Conservation (phyloP, 2,113 vertebrate species). For the Zosterops japonicus region DNA sequence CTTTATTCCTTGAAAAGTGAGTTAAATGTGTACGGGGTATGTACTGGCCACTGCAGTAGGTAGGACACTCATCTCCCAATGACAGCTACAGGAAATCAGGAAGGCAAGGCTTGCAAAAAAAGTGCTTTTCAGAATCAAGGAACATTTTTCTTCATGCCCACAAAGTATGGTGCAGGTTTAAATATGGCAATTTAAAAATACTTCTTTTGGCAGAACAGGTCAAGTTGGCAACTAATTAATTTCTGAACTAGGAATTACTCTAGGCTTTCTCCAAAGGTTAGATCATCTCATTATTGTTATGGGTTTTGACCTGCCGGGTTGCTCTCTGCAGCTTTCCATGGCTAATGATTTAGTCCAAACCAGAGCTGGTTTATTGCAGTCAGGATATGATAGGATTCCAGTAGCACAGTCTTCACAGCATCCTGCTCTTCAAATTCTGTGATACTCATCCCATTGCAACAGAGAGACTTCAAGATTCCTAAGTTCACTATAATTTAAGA, state of each 20-base stretch:
- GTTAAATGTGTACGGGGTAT: background rate
- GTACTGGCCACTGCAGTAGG: background rate
- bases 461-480: background rate
- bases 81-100: background rate
- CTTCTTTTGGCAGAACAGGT: background rate
- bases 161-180: background rate
- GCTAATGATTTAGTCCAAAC: background rate
- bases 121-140: background rate
- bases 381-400: background rate
- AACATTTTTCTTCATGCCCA: background rate
- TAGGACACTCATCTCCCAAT: background rate
- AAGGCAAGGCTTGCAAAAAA: background rate
- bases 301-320: background rate
- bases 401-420: background rate
- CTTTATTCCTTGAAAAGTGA: background rate
- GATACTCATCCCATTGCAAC: background rate
- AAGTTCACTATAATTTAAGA: background rate
- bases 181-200: background rate
- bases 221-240: background rate
- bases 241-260: background rate
- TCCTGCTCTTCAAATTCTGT: background rate
- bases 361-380: background rate
- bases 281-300: background rate
- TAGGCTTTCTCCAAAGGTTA: background rate
- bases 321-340: background rate